Base-by-base conservation (phyloP, 2,888 invertebrate species). In the Sphaeridia pumilis region DNA sequence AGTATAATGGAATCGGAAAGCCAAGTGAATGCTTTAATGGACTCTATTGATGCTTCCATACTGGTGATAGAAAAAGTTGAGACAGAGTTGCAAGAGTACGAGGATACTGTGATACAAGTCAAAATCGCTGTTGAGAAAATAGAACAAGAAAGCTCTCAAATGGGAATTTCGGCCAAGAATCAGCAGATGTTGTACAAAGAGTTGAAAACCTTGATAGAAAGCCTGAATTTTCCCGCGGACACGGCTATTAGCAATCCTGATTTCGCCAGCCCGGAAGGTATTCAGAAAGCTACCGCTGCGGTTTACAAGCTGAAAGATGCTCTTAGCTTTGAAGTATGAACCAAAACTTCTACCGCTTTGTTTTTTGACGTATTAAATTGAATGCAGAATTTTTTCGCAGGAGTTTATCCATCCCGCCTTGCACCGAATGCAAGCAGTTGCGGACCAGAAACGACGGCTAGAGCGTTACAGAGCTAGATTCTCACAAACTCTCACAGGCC, bases 41-140 rank as follows among this genome's bases (percentile, higher is more conserved):
- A 79, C 54, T 80, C 86, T 69, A 76, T 88, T 52, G 85, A 87
- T 68, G 77, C 78, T 52, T 87, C 87, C 0, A 81, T 88, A 60
- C 73, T 74, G 25, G 84, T 86, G 72, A 82, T 84, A 10, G 81
- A 81, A 62, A 74, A 75, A 57, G 78, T 87, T 43, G 87, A 87
- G 70, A 72, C 73, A 17, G 80, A 83, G 49, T 73, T 90, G 82
- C 85, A 48, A 67, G 75, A 76, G 17, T 89, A 89, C 68, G 88
- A 90, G 69, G 82, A 82, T 65, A 83, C 83, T 52, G 74, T 87
- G 35, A 81, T 87, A 67, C 85, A 84, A 70, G 87, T 89, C 2
- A 78, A 86, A 59, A 87, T 88, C 68, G 83, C 85, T 26, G 88
- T 92, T 80, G 86, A 87, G 65, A 83, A 87, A 67, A 89, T 92